Evolutionary conservation across 2,888 invertebrate genomes (phyloP).

Genomic region (Drosophila anomalata): DNA sequence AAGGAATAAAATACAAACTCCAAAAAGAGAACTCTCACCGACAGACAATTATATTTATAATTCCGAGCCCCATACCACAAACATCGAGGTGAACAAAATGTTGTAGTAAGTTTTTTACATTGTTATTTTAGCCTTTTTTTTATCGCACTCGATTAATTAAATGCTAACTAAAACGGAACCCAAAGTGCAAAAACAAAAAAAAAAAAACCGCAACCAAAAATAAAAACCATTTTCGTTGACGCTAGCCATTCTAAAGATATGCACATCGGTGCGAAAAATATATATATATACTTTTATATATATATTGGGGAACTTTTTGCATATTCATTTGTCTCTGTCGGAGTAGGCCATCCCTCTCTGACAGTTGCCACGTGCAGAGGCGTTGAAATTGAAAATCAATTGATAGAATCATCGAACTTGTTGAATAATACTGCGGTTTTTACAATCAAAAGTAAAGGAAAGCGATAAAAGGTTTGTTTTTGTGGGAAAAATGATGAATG

Average conservation of each 20-base stretch:
- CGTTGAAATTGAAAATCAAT: slow-evolving; percentile 36
- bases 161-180: slow-evolving; percentile 18
- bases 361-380: slow-evolving; percentile 25
- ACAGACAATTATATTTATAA: slow-evolving; percentile 1
- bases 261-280: not conserved
- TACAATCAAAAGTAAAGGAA: not conserved
- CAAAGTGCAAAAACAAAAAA: slow-evolving; percentile 8
- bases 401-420: slow-evolving; percentile 11
- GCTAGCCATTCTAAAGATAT: slow-evolving; percentile 10
- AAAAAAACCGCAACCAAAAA: slow-evolving; percentile 14
- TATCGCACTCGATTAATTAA: slow-evolving; percentile 6
- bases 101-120: slow-evolving; percentile 32
- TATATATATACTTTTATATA: not conserved
- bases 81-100: slow-evolving; percentile 27
- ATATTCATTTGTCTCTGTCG: slow-evolving; percentile 24
- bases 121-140: not conserved
- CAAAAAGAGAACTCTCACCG: not conserved
- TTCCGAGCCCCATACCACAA: not conserved
- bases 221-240: slow-evolving; percentile 4
- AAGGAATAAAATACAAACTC: not conserved
- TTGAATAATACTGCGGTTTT: slow-evolving; percentile 15
- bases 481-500: too few species aligned
- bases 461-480: not conserved
- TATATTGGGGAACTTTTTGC: slow-evolving; percentile 24
- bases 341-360: too few species aligned